Evolutionary conservation across 35 echinoderm and acorn worm species (phyloP).

Genomic region (Anneissia japonica): DNA sequence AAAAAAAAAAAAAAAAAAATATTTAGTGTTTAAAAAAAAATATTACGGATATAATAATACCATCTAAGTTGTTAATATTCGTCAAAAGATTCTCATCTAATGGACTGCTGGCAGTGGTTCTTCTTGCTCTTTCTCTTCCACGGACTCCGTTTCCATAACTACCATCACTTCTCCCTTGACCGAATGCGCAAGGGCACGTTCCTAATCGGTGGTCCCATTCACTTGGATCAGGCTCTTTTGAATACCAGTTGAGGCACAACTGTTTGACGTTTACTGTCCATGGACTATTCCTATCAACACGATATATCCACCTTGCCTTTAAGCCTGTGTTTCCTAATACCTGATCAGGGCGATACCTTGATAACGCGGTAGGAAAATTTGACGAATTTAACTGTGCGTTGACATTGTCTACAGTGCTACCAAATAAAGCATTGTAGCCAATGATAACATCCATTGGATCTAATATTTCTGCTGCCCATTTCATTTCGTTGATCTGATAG

Average conservation of each 20-base stretch:
- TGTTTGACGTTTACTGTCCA: constrained; percentile 24
- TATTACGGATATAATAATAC: no score
- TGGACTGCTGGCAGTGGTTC: no score
- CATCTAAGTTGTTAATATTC: no score
- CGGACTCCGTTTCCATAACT: not conserved
- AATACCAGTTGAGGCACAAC: constrained; percentile 39
- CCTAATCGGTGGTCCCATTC: constrained; percentile 22
- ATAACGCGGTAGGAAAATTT: not conserved
- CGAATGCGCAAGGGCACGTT: constrained; percentile 37
- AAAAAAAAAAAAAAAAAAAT: no score
- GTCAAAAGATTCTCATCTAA: no score
- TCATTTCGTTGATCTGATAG: constrained; percentile 45
- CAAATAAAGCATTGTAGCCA: constrained; percentile 7
- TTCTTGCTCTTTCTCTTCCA: not conserved
- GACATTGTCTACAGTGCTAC: not conserved
- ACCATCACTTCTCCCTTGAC: constrained; percentile 32
- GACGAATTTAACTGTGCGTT: constrained; percentile 16
- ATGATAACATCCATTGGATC: constrained; percentile 39
- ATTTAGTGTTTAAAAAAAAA: no score
- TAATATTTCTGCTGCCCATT: constrained; percentile 30
- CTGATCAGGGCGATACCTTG: constrained; percentile 35
- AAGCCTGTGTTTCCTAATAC: constrained; percentile 33
- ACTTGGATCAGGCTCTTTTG: not conserved
- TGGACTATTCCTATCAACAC: constrained; percentile 45
- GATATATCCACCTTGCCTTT: constrained; percentile 39